Evolutionary conservation across 2,797 vertebrate genomes (phyloP).

Genomic region (Caiman crocodilus): DNA sequence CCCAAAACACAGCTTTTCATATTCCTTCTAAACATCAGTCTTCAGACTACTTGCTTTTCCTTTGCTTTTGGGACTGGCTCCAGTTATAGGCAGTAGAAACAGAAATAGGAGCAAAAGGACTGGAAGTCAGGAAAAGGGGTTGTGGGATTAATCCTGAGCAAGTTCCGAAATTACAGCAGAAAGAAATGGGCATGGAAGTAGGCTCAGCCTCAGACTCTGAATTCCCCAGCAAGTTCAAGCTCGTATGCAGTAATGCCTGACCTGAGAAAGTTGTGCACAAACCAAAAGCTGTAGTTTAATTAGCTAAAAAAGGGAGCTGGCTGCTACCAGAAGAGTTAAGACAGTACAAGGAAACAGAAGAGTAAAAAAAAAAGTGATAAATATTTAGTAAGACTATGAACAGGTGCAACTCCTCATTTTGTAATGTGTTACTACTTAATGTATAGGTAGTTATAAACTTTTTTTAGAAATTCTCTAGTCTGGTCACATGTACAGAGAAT

Average conservation of each 20-base stretch:
- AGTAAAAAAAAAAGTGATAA: background rate
- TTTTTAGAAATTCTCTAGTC: background rate
- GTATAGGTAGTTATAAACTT: background rate
- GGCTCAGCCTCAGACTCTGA: no score
- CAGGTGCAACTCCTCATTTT: background rate
- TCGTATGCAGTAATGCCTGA: background rate
- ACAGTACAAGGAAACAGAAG: background rate
- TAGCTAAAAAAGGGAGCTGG: background rate
- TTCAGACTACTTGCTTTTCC: no score
- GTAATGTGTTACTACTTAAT: background rate
- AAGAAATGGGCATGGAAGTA: no score
- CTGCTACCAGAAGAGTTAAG: background rate
- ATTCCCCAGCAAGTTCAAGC: background rate
- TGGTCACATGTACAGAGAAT: background rate
- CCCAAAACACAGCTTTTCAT: no score
- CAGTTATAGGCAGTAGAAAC: no score
- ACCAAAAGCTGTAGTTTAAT: background rate
- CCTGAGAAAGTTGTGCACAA: background rate
- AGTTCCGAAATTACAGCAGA: no score
- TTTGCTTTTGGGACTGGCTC: no score
- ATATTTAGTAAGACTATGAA: background rate
- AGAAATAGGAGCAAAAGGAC: no score
- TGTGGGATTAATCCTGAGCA: no score
- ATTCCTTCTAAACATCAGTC: no score
- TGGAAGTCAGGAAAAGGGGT: no score